Base-by-base conservation (phyloP, 2,888 invertebrate genomes). In the Dolichopus griseipennis region DNA sequence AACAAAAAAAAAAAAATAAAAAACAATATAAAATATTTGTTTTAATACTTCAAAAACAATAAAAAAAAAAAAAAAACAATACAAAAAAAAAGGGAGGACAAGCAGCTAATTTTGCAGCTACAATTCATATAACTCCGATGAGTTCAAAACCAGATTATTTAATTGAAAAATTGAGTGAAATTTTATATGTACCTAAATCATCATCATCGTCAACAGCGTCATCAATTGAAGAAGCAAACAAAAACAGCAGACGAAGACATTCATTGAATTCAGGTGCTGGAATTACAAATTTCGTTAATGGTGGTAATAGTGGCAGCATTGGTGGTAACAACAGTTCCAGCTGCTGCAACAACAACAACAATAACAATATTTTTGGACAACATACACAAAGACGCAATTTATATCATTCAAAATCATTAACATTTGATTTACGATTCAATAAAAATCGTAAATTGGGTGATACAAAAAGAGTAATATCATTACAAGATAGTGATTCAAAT, bases 71-170 rank as follows among this genome's bases (percentile, higher is more conserved):
- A 66, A 69, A 64, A 70, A 33, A 65, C 43, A 69, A 67, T 68
- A 69, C 67, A 69, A 68, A 65, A 66, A 65, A 65, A 68, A 70
- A 86, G 86, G 93, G 93, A 70, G 93, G 91, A 37, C 87, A 87
- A 75, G 84, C 89, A 78, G 91, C 92, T 43, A 87, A 88, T 73
- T 79, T 92, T 70, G 90, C 88, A 18, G 90, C 89, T 43, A 92
- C 92, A 0, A 89, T 93, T 22, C 73, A 73, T 7, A 72, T 73
- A 21, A 68, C 68, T 15, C 74, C 75, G 66, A 69, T 71, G 52
- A 66, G 68, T 72, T 10, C 66, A 69, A 74, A 74, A 67, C 81
- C 81, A 27, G 78, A 80, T 69, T 68, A 78, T 18, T 76, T 75
- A 68, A 74, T 81, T 15, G 74, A 74, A 68, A 79, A 75, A 73